Base-by-base conservation (phyloP, 1,140 invertebrate species). In the Drosophila sp. region DNA sequence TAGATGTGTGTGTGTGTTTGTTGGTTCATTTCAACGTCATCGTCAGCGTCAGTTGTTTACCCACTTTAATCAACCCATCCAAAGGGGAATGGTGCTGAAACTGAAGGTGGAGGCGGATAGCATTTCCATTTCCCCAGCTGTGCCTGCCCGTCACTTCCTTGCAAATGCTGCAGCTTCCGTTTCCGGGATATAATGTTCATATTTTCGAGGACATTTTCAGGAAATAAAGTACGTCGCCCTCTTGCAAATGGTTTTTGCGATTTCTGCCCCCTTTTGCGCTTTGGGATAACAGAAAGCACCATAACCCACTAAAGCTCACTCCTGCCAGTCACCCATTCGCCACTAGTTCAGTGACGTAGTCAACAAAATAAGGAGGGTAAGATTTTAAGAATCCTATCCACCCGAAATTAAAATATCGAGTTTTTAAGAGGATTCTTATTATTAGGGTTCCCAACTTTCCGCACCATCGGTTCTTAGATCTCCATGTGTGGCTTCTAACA, bases 171-270 rank as follows among this genome's bases (percentile, higher is more conserved):
- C 90, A 89, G 84, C 90, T 91, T 91, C 90, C 90, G 90, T 91
- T 91, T 91, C 90, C 90, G 90, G 90, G 90, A 91, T 91, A 91
- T 91, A 91, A 91, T 91, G 90, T 91, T 91, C 90, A 91, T 90
- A 91, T 91, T 91, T 85, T 91, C 90, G 90, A 91, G 90, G 83
- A 91, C 90, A 91, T 91, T 91, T 91, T 84, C 90, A 91, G 90
- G 90, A 91, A 91, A 91, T 90, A 91, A 91, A 91, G 90, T 91
- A 91, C 90, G 90, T 91, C 83, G 90, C 90, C 86, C 90, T 91
- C 85, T 69, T 41, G 40, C 60, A 72, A 50, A 60, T 57, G 60
- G 65, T 69, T 62, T 68, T 57, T 70, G 41, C 65, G 67, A 76
- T 56, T 50, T 47, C 32, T 55, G n/a, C 38, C 29, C 33, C 61